Conservation (phyloP, 1,140 invertebrate genomes). For the Bicyclus anynana region DNA sequence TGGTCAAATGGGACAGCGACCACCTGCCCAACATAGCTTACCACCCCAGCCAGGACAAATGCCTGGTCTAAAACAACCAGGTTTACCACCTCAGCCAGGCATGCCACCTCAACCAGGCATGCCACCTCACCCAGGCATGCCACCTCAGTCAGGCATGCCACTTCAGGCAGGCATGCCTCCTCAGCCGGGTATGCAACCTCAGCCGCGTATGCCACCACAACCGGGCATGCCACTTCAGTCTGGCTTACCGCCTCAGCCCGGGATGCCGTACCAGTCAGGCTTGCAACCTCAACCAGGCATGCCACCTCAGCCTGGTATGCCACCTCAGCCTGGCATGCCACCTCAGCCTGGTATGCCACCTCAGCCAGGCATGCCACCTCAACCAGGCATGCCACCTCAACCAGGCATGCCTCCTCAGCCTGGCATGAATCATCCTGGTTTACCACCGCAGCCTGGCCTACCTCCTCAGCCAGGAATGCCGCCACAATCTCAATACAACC, state of each 20-base stretch:
- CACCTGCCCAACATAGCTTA: conserved; percentile 29
- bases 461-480: conserved; percentile 26
- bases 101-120: conserved; percentile 24
- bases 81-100: conserved; percentile 35
- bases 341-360: conserved; percentile 51
- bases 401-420: conserved; percentile 21
- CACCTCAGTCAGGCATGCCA: background rate
- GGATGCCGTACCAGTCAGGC: conserved; percentile 29
- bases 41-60: conserved; percentile 36
- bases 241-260: conserved; percentile 36
- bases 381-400: conserved; percentile 39
- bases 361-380: conserved; percentile 38
- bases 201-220: conserved; percentile 36
- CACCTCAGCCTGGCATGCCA: conserved; percentile 31
- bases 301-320: conserved; percentile 29
- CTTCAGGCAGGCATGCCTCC: too few species aligned
- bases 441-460: conserved; percentile 30
- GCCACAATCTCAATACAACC: conserved; percentile 32
- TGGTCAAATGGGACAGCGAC: background rate
- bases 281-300: conserved; percentile 26
- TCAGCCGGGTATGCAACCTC: background rate
- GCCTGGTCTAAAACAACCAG: conserved; percentile 35
- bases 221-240: conserved; percentile 30
- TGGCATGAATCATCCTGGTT: conserved; percentile 29
- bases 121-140: conserved; percentile 27